Conservation (phyloP, 37 sponge, comb jelly and placozoan species). For the Crambe crambe region DNA sequence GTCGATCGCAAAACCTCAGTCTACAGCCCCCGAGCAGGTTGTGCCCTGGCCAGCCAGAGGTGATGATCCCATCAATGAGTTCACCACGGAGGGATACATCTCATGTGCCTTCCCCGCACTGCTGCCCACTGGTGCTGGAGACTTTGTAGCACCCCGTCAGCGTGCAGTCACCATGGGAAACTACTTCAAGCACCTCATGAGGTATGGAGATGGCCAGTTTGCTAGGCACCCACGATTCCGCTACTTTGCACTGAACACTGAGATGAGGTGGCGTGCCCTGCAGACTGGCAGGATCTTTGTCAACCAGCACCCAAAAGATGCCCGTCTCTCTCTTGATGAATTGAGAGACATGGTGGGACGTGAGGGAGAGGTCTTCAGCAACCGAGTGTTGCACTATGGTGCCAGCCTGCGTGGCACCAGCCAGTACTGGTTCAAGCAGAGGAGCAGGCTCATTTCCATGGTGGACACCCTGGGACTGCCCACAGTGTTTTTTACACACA, state of each 20-base stretch:
- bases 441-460: too few species aligned
- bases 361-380: conserved; percentile 41
- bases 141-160: too few species aligned
- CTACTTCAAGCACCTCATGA: conserved; percentile 41
- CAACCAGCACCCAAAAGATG: neutral
- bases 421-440: too few species aligned
- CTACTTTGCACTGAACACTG: neutral
- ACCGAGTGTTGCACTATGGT: conserved; percentile 18
- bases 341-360: conserved; percentile 36
- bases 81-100: too few species aligned
- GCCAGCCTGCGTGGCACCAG: conserved; percentile 28
- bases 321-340: conserved; percentile 9
- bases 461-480: conserved; percentile 54
- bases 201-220: conserved; percentile 47
- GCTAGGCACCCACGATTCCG: conserved; percentile 29
- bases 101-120: too few species aligned
- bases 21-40: neutral
- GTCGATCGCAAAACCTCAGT: neutral
- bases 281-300: conserved; percentile 13
- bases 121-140: too few species aligned
- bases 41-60: too few species aligned
- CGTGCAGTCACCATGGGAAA: conserved; percentile 29
- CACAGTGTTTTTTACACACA: conserved; percentile 54
- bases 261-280: conserved; percentile 6
- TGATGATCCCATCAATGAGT: neutral